Evolutionary conservation across 2,113 vertebrate species (phyloP).

Genomic region (Thunnus maccoyii): DNA sequence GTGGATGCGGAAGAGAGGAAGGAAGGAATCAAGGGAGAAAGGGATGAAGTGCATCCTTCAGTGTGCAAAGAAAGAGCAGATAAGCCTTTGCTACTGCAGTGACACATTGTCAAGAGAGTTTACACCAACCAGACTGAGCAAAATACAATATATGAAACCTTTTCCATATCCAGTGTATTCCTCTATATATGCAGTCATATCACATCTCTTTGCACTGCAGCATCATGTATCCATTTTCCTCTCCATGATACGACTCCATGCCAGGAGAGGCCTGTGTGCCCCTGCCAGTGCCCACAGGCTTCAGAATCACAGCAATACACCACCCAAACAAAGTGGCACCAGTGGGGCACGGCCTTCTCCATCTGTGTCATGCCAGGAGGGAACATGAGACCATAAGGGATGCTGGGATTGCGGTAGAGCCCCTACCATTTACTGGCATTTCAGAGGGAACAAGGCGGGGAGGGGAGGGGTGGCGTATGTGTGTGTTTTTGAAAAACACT

Average conservation of each 20-base stretch:
- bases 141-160: not conserved
- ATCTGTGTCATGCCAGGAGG: constrained; percentile 61
- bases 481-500: not conserved
- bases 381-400: constrained; percentile 52
- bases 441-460: constrained; percentile 5
- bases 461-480: not conserved
- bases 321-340: constrained; percentile 60
- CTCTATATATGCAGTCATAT: not conserved
- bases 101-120: not conserved
- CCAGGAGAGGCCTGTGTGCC: constrained; percentile 53
- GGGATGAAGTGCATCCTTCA: constrained; percentile 20
- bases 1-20: not conserved
- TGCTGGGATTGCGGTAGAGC: constrained; percentile 44
- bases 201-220: not conserved
- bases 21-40: constrained; percentile 17
- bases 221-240: constrained; percentile 23
- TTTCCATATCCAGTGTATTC: not conserved
- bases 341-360: constrained; percentile 41
- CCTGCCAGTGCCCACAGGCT: constrained; percentile 60
- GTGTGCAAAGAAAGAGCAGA: constrained; percentile 29
- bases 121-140: not conserved
- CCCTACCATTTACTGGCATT: constrained; percentile 51
- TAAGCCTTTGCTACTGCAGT: constrained; percentile 20
- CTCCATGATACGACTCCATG: constrained; percentile 42
- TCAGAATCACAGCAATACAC: constrained; percentile 58